Conservation (phyloP, 1,140 invertebrate species). For the Battus philenor region DNA sequence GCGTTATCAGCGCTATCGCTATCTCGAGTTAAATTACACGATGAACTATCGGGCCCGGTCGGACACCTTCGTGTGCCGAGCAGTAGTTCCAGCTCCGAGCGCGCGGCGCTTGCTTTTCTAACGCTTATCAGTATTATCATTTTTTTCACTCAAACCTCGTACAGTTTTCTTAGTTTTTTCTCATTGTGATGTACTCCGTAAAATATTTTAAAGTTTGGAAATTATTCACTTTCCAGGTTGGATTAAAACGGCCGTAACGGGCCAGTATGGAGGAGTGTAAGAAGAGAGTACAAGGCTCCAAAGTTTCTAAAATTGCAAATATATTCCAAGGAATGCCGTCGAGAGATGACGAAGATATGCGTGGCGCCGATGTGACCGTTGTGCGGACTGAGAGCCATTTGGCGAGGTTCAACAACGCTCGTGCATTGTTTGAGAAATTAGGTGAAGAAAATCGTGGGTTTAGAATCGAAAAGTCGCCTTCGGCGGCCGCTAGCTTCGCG, state of each 20-base stretch:
- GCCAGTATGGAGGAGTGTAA: conserved; percentile 83
- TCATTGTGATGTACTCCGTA: conserved; percentile 31
- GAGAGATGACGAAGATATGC: conserved; percentile 66
- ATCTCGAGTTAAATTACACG: conserved; percentile 65
- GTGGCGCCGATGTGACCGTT: conserved; percentile 81
- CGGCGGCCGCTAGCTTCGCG: conserved; percentile 65
- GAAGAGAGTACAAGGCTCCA: conserved; percentile 83
- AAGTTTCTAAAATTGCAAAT: conserved; percentile 93
- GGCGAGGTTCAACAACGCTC: conserved; percentile 92
- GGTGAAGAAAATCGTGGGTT: conserved; percentile 84
- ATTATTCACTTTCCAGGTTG: conserved; percentile 58
- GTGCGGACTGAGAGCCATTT: conserved; percentile 92
- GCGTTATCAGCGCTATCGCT: conserved; percentile 69
- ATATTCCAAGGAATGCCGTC: conserved; percentile 85
- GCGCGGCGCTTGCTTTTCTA: conserved; percentile 47
- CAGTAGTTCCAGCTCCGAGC: conserved; percentile 41
- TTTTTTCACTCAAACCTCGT: conserved; percentile 41
- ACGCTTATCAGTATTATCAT: conserved; percentile 57
- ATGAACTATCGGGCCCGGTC: conserved; percentile 46
- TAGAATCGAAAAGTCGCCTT: conserved; percentile 71
- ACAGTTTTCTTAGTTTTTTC: conserved; percentile 41
- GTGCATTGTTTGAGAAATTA: conserved; percentile 94
- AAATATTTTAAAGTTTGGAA: conserved; percentile 32
- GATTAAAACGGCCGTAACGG: conserved; percentile 66
- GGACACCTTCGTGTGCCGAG: conserved; percentile 38